Conservation (phyloP, 2,888 invertebrate species). For the Lottia scabra region DNA sequence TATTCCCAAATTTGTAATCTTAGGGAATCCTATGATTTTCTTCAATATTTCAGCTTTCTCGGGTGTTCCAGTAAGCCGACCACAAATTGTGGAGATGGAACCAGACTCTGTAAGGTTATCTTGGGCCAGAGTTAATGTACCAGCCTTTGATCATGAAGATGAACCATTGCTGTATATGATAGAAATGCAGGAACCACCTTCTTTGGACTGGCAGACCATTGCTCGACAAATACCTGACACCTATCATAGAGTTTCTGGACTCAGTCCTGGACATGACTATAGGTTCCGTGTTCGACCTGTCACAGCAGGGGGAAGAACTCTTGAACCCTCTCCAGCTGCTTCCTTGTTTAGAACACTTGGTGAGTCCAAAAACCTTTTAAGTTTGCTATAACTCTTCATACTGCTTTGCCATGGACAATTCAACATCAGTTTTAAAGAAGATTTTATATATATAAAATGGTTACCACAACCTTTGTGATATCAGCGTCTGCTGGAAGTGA, state of each 20-base stretch:
- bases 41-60: conserved; percentile 45
- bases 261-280: conserved; percentile 83
- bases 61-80: conserved; percentile 56
- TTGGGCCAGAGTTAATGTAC: conserved; percentile 57
- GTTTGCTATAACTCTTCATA: background rate
- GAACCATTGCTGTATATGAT: conserved; percentile 59
- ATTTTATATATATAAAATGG: too few species aligned
- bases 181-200: conserved; percentile 50
- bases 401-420: too few species aligned
- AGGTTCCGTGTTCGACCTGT: conserved; percentile 95
- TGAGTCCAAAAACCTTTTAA: conserved; percentile 25
- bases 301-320: conserved; percentile 90
- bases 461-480: too few species aligned
- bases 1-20: background rate
- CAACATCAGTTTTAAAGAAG: too few species aligned
- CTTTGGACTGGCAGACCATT: conserved; percentile 47
- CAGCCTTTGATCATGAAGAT: conserved; percentile 46
- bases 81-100: conserved; percentile 54
- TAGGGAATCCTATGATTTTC: background rate
- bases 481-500: too few species aligned
- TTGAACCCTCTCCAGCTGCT: conserved; percentile 94
- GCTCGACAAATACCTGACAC: conserved; percentile 50
- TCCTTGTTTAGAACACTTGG: conserved; percentile 60
- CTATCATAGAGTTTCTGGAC: conserved; percentile 45
- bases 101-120: conserved; percentile 49